Base-by-base conservation (phyloP, 1,140 invertebrate species). In the silkworm (Bombyx mori) region DNA sequence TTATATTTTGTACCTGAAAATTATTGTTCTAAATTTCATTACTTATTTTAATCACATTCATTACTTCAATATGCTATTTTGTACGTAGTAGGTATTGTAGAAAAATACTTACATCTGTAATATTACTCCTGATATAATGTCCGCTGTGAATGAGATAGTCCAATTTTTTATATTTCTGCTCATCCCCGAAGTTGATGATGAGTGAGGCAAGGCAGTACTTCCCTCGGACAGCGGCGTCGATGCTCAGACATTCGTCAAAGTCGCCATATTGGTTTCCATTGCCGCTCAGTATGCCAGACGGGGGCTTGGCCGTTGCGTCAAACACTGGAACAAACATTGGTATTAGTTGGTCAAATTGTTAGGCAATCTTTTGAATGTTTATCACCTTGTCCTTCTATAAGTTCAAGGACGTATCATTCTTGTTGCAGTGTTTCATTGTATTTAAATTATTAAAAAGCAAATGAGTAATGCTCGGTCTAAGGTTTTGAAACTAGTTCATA, bases 201-300 rank as follows among this genome's bases (percentile, higher is more conserved):
- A 92, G 61, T 8, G 86, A 88, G 0, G 90, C 88, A 9, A 92
- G 73, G 69, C 91, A 92, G 69, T 92, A 92, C 65, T 91, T 88
- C 10, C 91, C 91, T 10, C 79, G 60, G 0, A 90, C 82, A 0
- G 84, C 77, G 3, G 73, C 78, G 7, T 83, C 80, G 18, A 82
- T 68, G 52, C 69, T 77, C n/a, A 91, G 67, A 65, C 91, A 92
- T 64, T 91, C 86, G 75, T 92, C 91, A 62, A 90, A 92, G 68
- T 92, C 91, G 5, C 91, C 91, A 35, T 90, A 89, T 65, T 92
- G 91, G 65, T 92, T 91, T 0, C 89, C 80, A 66, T 92, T 92
- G 1, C 91, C 91, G 62, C 86, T 91, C 4, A 92, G 70, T 43
- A 92, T 78, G 10, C 91, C 91, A 0, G 91, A 89, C 1, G 91